These are phyloP conservation scores for Plutella xylostella DNA, from an alignment of 2,888 invertebrate species.

Conservation along the genomic window DNA sequence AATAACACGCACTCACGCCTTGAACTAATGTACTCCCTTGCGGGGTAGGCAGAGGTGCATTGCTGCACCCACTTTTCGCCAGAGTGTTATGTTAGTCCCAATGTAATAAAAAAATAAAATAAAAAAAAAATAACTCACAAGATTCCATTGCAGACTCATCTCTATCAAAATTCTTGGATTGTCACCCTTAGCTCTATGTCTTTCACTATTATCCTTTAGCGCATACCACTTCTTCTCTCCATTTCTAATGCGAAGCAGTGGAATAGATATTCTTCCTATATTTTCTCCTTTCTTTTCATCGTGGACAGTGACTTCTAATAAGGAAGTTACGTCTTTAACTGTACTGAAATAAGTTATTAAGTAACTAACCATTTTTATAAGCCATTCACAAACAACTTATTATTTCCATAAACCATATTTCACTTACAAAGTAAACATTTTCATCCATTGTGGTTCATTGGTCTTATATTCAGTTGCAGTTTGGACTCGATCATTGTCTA, in stretches of 20 bases:
- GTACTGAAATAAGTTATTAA: conserved; percentile 61
- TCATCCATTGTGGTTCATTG: conserved; percentile 94
- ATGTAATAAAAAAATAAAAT: neutral
- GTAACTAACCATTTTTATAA: neutral
- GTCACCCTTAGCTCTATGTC: conserved; percentile 86
- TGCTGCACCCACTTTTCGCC: too few relatives aligned
- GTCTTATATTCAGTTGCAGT: conserved; percentile 98
- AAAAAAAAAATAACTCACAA: conserved; percentile 64
- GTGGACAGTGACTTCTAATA: conserved; percentile 90
- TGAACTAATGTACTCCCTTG: too few relatives aligned
- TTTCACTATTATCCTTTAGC: conserved; percentile 91
- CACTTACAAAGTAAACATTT: conserved; percentile 93
- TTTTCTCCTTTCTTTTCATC: conserved; percentile 98
- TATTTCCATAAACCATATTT: too few relatives aligned
- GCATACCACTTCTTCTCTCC: conserved; percentile 94
- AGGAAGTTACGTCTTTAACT: conserved; percentile 91
- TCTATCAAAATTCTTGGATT: conserved; percentile 88
- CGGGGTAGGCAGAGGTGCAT: too few relatives aligned
- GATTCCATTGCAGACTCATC: conserved; percentile 90
- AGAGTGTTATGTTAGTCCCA: too few relatives aligned
- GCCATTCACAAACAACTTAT: neutral
- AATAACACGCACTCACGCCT: conserved; percentile 87
- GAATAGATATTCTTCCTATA: conserved; percentile 89
- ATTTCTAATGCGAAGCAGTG: conserved; percentile 83
- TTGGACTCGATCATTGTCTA: conserved; percentile 92